phyloP scores from a whole-genome alignment of 1,140 invertebrate genomes.

The Drosophila tsacasi region DNA sequence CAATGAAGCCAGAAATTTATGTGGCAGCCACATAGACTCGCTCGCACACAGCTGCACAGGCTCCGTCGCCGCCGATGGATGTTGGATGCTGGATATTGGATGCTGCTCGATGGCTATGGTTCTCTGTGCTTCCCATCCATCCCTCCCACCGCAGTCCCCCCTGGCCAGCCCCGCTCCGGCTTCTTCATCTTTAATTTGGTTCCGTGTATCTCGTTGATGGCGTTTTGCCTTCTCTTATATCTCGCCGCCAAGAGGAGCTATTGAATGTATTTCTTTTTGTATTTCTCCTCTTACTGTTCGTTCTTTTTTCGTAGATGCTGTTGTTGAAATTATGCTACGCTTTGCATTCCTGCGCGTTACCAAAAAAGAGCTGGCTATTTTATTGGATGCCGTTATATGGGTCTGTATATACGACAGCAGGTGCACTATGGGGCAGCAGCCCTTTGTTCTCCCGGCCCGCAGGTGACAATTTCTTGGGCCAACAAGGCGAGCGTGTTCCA shows the following conservation, averaged over 20 bases:
- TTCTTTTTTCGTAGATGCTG: slow-evolving; percentile 15
- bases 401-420: slow-evolving; percentile 17
- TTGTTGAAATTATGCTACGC: slow-evolving; percentile 79
- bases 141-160: background rate
- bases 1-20: slow-evolving; percentile 66
- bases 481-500: slow-evolving; percentile 66
- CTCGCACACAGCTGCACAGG: slow-evolving; percentile 45
- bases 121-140: slow-evolving; percentile 6
- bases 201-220: slow-evolving; percentile 82
- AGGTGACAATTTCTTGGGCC: slow-evolving; percentile 63
- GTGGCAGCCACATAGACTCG: slow-evolving; percentile 75
- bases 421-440: slow-evolving; percentile 42
- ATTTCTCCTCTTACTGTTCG: slow-evolving; percentile 34
- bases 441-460: slow-evolving; percentile 20
- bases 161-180: slow-evolving; percentile 23
- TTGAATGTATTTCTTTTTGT: slow-evolving; percentile 55
- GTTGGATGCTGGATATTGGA: slow-evolving; percentile 5
- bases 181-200: slow-evolving; percentile 83
- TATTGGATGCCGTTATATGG: slow-evolving; percentile 51
- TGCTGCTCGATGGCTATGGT: slow-evolving; percentile 1
- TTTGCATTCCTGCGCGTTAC: slow-evolving; percentile 65
- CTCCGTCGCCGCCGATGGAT: slow-evolving; percentile 16
- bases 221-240: slow-evolving; percentile 82
- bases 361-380: slow-evolving; percentile 21
- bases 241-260: slow-evolving; percentile 67